These are phyloP conservation scores for Triplophysa bombifrons DNA, from an alignment of 2,797 vertebrate genomes.

Conservation along the genomic window DNA sequence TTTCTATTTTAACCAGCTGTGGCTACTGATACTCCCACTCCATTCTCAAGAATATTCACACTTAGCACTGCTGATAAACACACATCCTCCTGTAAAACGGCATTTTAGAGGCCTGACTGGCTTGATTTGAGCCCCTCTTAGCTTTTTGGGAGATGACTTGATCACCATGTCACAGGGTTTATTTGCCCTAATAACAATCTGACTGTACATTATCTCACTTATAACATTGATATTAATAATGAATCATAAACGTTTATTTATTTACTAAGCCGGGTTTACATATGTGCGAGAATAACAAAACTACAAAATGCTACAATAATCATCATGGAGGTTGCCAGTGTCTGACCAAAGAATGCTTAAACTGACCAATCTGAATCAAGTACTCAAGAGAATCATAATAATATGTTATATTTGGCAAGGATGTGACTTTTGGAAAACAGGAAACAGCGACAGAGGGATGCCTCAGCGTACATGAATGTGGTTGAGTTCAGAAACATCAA, in stretches of 20 bases:
- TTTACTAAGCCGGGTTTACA: neutral
- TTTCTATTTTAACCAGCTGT: neutral
- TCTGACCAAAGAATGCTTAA: neutral
- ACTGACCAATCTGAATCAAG: neutral
- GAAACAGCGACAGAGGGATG: conserved; percentile 18
- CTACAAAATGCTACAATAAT: neutral
- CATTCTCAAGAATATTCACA: neutral
- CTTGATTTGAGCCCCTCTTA: neutral
- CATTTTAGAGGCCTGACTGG: neutral
- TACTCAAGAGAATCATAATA: neutral
- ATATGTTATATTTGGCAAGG: neutral
- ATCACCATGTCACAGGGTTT: too few species aligned
- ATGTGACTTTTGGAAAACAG: conserved; percentile 7
- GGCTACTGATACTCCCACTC: neutral
- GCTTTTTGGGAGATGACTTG: neutral
- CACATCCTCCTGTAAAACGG: neutral
- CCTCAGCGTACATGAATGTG: conserved; percentile 15
- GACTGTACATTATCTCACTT: too few species aligned
- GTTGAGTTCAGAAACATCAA: conserved; percentile 38
- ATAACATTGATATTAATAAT: too few species aligned
- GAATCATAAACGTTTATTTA: neutral
- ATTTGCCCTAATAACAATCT: too few species aligned
- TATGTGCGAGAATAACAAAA: neutral
- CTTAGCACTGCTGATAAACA: neutral
- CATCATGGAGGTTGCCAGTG: too few species aligned